phyloP scores from a whole-genome alignment of 2,888 invertebrate species.

The Heliconius sara region DNA sequence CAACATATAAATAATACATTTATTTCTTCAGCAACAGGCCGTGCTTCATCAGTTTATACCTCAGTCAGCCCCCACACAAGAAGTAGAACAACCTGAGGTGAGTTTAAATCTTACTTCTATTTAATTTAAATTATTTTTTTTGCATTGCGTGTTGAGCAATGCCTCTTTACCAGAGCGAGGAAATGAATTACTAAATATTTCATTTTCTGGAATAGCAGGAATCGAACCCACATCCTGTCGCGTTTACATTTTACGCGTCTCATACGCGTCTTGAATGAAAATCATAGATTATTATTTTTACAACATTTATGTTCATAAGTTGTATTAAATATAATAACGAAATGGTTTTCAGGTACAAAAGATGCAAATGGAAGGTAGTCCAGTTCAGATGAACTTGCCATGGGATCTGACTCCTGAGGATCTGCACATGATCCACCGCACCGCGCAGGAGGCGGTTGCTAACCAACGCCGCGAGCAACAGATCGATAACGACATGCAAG shows the following conservation, averaged over 20 bases:
- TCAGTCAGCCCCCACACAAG: constrained; percentile 78
- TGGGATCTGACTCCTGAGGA: constrained; percentile 78
- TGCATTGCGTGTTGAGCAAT: too few relatives aligned
- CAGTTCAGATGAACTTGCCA: constrained; percentile 71
- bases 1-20: background rate
- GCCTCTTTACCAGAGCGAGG: too few relatives aligned
- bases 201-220: too few relatives aligned
- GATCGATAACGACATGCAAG: constrained; percentile 79
- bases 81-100: constrained; percentile 78
- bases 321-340: background rate
- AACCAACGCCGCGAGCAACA: constrained; percentile 71
- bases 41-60: constrained; percentile 78
- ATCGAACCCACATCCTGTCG: too few relatives aligned
- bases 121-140: background rate
- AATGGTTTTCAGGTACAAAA: constrained; percentile 58
- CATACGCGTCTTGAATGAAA: too few relatives aligned
- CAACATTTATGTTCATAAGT: background rate
- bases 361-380: constrained; percentile 71
- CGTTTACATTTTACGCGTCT: too few relatives aligned
- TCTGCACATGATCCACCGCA: constrained; percentile 74
- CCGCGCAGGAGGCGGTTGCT: constrained; percentile 71
- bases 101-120: constrained; percentile 34
- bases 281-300: too few relatives aligned
- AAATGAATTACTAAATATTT: too few relatives aligned
- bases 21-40: constrained; percentile 66